Evolutionary conservation across 1,140 invertebrate species (phyloP).

Genomic region (Caenorhabditis latens): DNA sequence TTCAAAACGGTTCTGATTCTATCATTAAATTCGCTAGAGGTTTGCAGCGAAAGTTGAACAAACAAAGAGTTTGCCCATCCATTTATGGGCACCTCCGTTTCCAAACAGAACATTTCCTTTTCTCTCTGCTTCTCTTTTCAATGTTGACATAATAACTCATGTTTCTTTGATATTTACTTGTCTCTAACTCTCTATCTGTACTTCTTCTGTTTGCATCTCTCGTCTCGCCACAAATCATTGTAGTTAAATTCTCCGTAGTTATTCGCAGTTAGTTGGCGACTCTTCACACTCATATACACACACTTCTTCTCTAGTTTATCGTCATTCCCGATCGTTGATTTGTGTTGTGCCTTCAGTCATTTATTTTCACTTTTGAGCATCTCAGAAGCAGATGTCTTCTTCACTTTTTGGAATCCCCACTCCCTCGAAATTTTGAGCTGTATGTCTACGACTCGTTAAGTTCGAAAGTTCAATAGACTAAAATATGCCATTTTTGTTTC

Average conservation of each 20-base stretch:
- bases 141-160: constrained; percentile 53
- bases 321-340: not conserved
- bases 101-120: constrained; percentile 8
- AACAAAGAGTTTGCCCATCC: constrained; percentile 12
- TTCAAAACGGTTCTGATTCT: too few species aligned
- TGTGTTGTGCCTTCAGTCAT: not conserved
- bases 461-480: constrained; percentile 8
- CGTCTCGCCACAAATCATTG: constrained; percentile 16
- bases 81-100: constrained; percentile 15
- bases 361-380: constrained; percentile 12
- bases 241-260: not conserved
- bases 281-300: constrained; percentile 16
- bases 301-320: not conserved
- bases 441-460: not conserved
- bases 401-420: not conserved
- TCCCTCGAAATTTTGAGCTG: not conserved
- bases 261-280: constrained; percentile 13
- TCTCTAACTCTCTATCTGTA: constrained; percentile 47
- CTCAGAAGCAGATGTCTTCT: constrained; percentile 30
- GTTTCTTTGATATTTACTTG: constrained; percentile 42
- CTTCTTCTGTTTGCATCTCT: constrained; percentile 39
- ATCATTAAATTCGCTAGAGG: too few species aligned
- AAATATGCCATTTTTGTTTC: not conserved
- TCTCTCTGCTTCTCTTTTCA: not conserved
- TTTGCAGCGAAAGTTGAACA: not conserved